Evolutionary conservation across 1,140 invertebrate species (phyloP).

Genomic region (Drosophila sproati): DNA sequence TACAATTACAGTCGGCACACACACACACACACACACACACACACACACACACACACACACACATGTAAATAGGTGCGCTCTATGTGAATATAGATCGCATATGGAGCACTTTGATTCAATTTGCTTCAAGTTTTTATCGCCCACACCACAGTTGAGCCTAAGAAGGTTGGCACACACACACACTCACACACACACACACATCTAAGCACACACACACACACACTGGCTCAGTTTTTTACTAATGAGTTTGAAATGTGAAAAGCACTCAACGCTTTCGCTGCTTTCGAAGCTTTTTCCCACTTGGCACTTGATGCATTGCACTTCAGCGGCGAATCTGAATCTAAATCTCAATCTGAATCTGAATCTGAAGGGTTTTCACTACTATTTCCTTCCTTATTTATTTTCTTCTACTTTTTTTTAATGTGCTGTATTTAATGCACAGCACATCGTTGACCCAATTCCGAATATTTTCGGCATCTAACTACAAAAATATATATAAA

Average conservation of each 20-base stretch:
- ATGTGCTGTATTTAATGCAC: slow-evolving; percentile 37
- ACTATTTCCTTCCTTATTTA: slow-evolving; percentile 11
- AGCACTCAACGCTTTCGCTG: slow-evolving; percentile 34
- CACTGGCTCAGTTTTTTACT: slow-evolving; percentile 43
- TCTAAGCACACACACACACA: slow-evolving; percentile 1
- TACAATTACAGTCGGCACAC: slow-evolving; percentile 36
- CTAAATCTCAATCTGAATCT: too few relatives aligned
- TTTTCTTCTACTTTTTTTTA: slow-evolving; percentile 26
- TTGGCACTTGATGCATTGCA: slow-evolving; percentile 58
- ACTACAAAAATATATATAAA: background rate
- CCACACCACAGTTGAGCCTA: slow-evolving; percentile 25
- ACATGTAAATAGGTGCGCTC: background rate
- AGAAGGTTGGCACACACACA: slow-evolving; percentile 36
- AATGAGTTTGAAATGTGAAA: slow-evolving; percentile 79
- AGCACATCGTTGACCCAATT: slow-evolving; percentile 69
- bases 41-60: slow-evolving; percentile 22
- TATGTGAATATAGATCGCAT: slow-evolving; percentile 40
- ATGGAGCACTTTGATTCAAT: slow-evolving; percentile 68
- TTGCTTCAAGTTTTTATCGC: slow-evolving; percentile 58
- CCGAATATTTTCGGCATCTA: slow-evolving; percentile 17
- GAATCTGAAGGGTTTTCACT: slow-evolving; percentile 60
- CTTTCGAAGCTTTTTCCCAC: slow-evolving; percentile 35
- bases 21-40: slow-evolving; percentile 15
- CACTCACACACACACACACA: slow-evolving; percentile 6
- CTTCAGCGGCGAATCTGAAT: slow-evolving; percentile 60